phyloP scores from a whole-genome alignment of 2,113 vertebrate species.

The Grallaria varia region DNA sequence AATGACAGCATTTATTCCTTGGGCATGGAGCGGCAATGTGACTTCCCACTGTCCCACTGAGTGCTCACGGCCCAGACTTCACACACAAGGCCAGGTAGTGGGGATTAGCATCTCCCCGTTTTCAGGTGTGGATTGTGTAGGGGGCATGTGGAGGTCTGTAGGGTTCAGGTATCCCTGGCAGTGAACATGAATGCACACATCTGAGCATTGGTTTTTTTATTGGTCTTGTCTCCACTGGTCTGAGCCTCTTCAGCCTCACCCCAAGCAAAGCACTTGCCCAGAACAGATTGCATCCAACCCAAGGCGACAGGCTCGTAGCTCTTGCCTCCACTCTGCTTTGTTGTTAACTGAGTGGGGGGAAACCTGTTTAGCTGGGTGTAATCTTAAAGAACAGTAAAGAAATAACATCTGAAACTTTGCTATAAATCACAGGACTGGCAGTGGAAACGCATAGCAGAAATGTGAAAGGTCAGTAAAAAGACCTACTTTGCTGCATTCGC shows the following conservation, averaged over 20 bases:
- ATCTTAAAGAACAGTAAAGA: background rate
- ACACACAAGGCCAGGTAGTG: fast-evolving
- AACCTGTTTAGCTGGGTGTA: background rate
- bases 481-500: background rate
- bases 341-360: background rate
- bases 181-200: fast-evolving
- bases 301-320: fast-evolving
- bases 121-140: background rate
- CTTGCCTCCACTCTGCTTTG: fast-evolving
- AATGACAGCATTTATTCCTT: background rate
- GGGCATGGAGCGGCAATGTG: fast-evolving
- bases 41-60: background rate
- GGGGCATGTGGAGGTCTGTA: fast-evolving
- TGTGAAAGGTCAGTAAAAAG: background rate
- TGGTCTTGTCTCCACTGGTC: background rate
- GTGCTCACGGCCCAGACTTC: background rate
- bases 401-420: background rate
- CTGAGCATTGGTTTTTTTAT: background rate
- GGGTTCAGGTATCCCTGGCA: background rate
- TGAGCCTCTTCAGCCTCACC: background rate
- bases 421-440: background rate
- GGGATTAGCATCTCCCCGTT: background rate
- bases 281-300: background rate
- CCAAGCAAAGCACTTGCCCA: fast-evolving
- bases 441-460: fast-evolving